Evolutionary conservation across 2,113 vertebrate species (phyloP).

Genomic region (Carettochelys insculpta): DNA sequence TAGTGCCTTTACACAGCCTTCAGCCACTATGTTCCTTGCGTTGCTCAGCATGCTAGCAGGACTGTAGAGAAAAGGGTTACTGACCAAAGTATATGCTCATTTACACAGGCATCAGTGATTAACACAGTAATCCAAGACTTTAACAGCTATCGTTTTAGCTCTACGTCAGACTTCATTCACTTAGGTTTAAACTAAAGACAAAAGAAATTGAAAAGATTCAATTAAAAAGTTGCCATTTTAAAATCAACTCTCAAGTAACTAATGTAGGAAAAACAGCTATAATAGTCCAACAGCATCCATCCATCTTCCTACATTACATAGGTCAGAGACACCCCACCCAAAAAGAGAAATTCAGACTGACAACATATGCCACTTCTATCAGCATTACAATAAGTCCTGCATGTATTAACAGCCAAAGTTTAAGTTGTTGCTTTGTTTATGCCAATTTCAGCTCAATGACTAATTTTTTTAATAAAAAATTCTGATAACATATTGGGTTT

Average conservation of each 20-base stretch:
- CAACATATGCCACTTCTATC: not conserved
- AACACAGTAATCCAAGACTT: too few species aligned
- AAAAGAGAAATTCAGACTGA: not conserved
- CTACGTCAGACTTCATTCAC: not conserved
- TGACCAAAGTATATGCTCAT: not conserved
- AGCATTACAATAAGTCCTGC: not conserved
- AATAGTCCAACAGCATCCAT: not conserved
- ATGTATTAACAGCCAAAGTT: not conserved
- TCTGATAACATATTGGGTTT: not conserved
- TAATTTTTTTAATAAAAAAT: not conserved
- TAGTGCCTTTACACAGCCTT: not conserved
- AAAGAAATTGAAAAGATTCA: not conserved
- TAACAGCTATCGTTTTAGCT: too few species aligned
- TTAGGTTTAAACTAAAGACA: not conserved
- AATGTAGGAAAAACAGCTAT: not conserved
- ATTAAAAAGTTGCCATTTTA: not conserved
- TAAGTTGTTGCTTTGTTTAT: not conserved
- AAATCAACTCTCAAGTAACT: not conserved
- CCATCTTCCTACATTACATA: not conserved
- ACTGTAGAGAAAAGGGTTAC: not conserved
- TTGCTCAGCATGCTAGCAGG: not conserved
- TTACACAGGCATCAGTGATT: not conserved
- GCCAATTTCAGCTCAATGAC: not conserved
- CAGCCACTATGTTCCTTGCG: not conserved
- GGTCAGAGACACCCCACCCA: not conserved